These are phyloP conservation scores for Chionodraco myersi DNA, from an alignment of 2,113 vertebrate species.

Conservation along the genomic window DNA sequence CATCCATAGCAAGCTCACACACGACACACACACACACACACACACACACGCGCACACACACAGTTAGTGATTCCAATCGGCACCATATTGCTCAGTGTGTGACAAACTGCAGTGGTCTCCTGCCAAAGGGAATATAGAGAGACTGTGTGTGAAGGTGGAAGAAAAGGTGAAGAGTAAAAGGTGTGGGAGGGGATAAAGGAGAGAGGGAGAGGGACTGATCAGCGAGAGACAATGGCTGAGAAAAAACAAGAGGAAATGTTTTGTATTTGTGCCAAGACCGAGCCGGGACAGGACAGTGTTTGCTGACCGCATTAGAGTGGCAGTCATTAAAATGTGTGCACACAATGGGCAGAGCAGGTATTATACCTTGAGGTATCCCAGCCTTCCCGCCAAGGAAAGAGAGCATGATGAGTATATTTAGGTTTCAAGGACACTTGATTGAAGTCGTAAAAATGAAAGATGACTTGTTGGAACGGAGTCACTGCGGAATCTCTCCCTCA, in stretches of 20 bases:
- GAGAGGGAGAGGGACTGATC: background rate
- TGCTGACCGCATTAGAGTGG: constrained; percentile 27
- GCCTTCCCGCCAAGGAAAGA: constrained; percentile 45
- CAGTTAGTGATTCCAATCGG: constrained; percentile 38
- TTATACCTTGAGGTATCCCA: constrained; percentile 47
- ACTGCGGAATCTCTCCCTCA: constrained; percentile 74
- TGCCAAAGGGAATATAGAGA: constrained; percentile 45
- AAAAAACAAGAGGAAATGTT: background rate
- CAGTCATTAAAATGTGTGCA: constrained; percentile 49
- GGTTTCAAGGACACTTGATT: constrained; percentile 80
- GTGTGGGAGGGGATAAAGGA: constrained; percentile 1
- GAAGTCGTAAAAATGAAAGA: constrained; percentile 82
- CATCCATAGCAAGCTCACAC: constrained; percentile 11
- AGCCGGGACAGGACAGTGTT: constrained; percentile 26
- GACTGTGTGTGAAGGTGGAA: constrained; percentile 6
- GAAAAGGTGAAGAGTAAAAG: constrained; percentile 12
- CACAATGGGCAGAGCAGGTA: constrained; percentile 28
- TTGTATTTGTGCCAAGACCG: constrained; percentile 30
- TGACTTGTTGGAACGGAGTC: constrained; percentile 77
- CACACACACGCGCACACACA: constrained; percentile 13
- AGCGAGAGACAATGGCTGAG: constrained; percentile 20
- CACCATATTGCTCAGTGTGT: constrained; percentile 43
- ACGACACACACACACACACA: too few species aligned
- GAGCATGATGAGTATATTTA: constrained; percentile 63
- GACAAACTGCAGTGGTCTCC: constrained; percentile 61